Conservation (phyloP, 2,113 vertebrate species). For the Ciconia boyciana region DNA sequence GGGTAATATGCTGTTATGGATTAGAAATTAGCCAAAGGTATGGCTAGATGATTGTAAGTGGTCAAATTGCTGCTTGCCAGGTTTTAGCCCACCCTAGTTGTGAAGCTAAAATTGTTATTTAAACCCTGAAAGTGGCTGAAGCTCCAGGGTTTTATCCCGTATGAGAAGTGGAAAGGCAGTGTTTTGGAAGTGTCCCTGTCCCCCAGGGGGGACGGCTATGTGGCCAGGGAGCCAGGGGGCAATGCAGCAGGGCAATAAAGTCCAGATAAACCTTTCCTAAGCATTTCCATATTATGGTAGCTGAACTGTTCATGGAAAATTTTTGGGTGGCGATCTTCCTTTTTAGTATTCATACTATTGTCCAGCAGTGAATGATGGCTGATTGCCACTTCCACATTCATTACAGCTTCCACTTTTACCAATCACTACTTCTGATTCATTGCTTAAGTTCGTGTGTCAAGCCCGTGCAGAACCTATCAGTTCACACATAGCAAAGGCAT, state of each 20-base stretch:
- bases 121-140: background rate
- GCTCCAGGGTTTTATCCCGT: background rate
- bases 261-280: background rate
- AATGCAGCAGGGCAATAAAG: background rate
- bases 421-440: background rate
- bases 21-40: background rate
- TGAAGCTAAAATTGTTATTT: background rate
- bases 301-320: background rate
- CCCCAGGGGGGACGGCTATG: rapidly evolving
- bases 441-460: background rate
- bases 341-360: background rate
- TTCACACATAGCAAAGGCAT: background rate
- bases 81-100: background rate
- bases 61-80: background rate
- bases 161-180: background rate
- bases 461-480: background rate
- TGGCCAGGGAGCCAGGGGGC: background rate
- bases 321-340: background rate
- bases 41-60: background rate
- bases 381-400: background rate
- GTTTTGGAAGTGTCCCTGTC: background rate
- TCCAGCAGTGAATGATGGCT: background rate
- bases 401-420: background rate
- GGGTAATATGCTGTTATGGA: background rate
- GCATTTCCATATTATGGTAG: background rate